These are phyloP conservation scores for Trachymyrmex cornetzi DNA, from an alignment of 1,140 invertebrate species.

Conservation along the genomic window DNA sequence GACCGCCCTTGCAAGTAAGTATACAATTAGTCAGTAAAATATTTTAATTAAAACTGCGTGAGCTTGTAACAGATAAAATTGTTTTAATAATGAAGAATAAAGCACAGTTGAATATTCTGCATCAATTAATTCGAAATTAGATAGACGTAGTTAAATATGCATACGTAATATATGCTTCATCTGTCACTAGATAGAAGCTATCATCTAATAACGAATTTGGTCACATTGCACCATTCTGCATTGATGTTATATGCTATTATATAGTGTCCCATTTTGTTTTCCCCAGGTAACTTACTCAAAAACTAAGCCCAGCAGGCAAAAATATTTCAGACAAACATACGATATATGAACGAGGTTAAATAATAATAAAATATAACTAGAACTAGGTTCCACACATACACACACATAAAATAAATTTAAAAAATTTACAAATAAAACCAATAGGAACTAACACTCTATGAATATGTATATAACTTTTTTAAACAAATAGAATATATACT, in stretches of 20 bases:
- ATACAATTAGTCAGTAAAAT: background rate
- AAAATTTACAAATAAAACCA: no score
- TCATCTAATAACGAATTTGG: background rate
- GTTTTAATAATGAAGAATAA: background rate
- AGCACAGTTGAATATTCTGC: background rate
- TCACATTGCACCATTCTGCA: background rate
- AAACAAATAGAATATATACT: no score
- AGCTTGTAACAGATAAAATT: background rate
- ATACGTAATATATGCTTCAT: background rate
- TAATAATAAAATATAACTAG: no score
- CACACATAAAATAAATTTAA: no score
- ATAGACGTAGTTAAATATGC: background rate
- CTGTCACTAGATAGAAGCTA: background rate
- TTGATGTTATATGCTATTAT: background rate
- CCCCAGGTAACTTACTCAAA: no score
- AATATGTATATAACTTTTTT: no score
- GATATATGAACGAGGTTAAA: no score
- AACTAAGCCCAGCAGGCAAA: no score
- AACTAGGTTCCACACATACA: no score
- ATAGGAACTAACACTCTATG: no score
- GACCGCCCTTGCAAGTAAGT: constrained; percentile 74
- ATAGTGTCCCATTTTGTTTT: no score
- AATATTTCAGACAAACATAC: no score
- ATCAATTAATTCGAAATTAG: background rate
- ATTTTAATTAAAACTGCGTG: background rate